These are phyloP conservation scores for Delphinus delphis DNA, from an alignment of 2,113 vertebrate species.

Conservation along the genomic window DNA sequence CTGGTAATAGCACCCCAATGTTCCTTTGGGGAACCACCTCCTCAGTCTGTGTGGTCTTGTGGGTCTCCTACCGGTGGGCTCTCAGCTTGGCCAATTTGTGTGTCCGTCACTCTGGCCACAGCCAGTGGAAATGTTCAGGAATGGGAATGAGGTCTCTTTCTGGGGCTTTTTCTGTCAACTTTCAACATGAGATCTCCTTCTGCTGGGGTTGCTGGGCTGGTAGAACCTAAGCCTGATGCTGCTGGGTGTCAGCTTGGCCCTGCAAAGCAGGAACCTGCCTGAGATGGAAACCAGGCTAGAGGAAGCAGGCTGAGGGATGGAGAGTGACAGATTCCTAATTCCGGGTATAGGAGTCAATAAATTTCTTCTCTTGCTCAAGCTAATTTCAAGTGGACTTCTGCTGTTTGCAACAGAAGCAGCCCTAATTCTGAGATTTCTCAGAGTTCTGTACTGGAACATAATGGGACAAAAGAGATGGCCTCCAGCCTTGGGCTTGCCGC, in stretches of 20 bases:
- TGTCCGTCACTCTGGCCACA: neutral
- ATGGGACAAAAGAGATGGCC: neutral
- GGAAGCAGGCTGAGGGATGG: neutral
- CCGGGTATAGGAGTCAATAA: neutral
- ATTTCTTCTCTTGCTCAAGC: constrained; percentile 8
- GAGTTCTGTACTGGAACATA: neutral
- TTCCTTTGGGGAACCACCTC: neutral
- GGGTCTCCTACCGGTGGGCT: neutral
- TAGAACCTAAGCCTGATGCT: neutral
- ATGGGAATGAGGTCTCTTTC: neutral
- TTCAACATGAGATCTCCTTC: neutral
- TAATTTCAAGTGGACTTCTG: constrained; percentile 23
- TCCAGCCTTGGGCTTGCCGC: neutral
- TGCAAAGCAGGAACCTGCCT: neutral
- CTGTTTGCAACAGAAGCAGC: neutral
- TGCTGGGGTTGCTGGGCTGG: neutral
- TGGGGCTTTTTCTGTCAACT: constrained; percentile 1
- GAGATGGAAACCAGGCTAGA: neutral
- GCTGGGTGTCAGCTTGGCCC: neutral
- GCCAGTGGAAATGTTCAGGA: neutral
- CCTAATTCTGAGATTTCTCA: neutral
- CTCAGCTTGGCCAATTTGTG: neutral
- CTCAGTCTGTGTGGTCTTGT: neutral
- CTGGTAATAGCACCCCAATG: neutral
- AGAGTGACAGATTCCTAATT: neutral